Conservation (phyloP, 2,797 vertebrate genomes). For the Channallabes apus region DNA sequence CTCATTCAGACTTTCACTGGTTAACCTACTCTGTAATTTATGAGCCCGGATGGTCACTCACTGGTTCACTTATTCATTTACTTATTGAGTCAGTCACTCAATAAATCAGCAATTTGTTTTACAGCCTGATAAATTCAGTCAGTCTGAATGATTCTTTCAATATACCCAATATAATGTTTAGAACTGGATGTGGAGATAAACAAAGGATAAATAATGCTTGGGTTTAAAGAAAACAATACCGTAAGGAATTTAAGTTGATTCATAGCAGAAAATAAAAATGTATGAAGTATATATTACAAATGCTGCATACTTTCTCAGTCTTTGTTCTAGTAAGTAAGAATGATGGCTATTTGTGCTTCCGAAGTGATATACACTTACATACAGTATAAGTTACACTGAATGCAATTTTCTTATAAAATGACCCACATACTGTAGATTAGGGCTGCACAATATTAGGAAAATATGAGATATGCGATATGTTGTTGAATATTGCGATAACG, state of each 20-base stretch:
- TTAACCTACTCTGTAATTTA: neutral
- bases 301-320: neutral
- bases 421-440: neutral
- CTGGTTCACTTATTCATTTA: too few relatives aligned
- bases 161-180: too few relatives aligned
- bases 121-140: neutral
- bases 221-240: neutral
- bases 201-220: neutral
- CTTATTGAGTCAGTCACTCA: neutral
- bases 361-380: neutral
- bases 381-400: neutral
- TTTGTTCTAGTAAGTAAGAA: neutral
- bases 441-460: too few relatives aligned
- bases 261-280: neutral
- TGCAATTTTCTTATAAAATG: neutral
- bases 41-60: neutral
- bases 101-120: neutral
- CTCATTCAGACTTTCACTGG: neutral
- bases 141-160: neutral
- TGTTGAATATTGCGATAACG: too few relatives aligned
- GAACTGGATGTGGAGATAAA: neutral
- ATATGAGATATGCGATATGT: too few relatives aligned
- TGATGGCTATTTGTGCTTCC: neutral
- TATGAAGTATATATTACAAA: neutral
- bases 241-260: neutral